Evolutionary conservation across 2,797 vertebrate genomes (phyloP).

Genomic region (Acipenser oxyrinchus): DNA sequence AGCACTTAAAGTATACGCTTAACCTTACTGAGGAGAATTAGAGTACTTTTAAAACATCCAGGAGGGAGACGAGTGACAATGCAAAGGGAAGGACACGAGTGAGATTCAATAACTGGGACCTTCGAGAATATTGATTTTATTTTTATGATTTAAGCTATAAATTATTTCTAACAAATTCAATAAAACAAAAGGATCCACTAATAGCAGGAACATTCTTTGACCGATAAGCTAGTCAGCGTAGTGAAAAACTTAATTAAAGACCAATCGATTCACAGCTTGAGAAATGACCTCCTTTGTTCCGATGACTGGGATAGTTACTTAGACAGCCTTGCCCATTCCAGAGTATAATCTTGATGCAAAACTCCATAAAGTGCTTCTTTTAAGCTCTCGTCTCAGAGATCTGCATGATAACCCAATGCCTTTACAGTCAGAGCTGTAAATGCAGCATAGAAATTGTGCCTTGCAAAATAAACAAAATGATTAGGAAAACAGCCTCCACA

Average conservation of each 20-base stretch:
- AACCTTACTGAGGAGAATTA: not conserved
- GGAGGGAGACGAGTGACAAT: slow-evolving; percentile 20
- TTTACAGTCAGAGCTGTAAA: no score
- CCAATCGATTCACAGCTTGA: slow-evolving; percentile 27
- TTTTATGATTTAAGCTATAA: slow-evolving; percentile 28
- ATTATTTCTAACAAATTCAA: slow-evolving; percentile 33
- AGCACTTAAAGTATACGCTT: not conserved
- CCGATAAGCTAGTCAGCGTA: slow-evolving; percentile 23
- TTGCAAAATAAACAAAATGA: no score
- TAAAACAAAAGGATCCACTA: slow-evolving; percentile 22
- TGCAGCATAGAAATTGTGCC: no score
- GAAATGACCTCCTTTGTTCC: slow-evolving; percentile 11
- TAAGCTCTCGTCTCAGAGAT: no score
- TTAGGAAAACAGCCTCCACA: not conserved
- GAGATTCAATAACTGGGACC: slow-evolving; percentile 31
- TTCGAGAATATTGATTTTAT: slow-evolving; percentile 25
- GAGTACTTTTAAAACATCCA: not conserved
- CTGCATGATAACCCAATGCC: no score
- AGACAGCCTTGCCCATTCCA: slow-evolving; percentile 8
- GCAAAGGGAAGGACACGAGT: slow-evolving; percentile 28
- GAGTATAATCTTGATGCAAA: not conserved
- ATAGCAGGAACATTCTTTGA: slow-evolving; percentile 26
- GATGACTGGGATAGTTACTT: slow-evolving; percentile 4
- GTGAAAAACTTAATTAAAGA: slow-evolving; percentile 29
- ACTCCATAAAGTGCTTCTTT: no score